A percentile compares a stretch with the other conserved stretches of the same genome.
Conservation (phyloP, 2,888 invertebrate species). For the Phyllotreta striolata region DNA sequence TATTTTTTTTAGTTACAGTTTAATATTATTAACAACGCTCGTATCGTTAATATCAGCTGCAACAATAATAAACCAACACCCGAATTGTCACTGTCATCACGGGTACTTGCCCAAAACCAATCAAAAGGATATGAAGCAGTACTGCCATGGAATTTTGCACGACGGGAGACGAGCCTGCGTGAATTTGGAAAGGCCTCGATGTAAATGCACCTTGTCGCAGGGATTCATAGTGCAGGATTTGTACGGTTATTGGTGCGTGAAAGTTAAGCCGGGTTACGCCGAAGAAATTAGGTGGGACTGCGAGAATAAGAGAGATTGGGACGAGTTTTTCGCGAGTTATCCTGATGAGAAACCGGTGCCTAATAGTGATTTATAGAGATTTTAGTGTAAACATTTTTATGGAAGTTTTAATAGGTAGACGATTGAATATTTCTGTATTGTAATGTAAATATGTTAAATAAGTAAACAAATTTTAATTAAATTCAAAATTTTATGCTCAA, state of each 20-base stretch:
- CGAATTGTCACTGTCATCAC: conserved; percentile 16
- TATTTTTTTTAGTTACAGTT: conserved; percentile 1
- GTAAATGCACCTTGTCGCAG: conserved; percentile 21
- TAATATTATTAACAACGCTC: neutral
- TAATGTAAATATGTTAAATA: too few relatives aligned
- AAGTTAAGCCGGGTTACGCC: conserved; percentile 33
- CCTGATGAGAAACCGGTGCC: conserved; percentile 35
- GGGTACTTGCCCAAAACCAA: conserved; percentile 10
- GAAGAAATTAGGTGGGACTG: conserved; percentile 43
- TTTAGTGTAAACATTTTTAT: neutral
- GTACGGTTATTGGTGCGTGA: conserved; percentile 39
- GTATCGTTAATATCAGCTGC: neutral
- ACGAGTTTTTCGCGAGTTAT: conserved; percentile 37
- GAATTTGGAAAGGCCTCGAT: conserved; percentile 20
- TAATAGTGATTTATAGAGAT: conserved; percentile 17
- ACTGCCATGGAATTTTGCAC: conserved; percentile 23
- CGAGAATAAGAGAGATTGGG: conserved; percentile 46
- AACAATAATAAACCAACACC: conserved; percentile 9
- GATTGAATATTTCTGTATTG: too few relatives aligned
- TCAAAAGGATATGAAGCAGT: conserved; percentile 11
- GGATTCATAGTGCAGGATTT: conserved; percentile 25
- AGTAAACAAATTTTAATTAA: too few relatives aligned
- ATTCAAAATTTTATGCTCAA: too few relatives aligned
- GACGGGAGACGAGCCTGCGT: conserved; percentile 22
- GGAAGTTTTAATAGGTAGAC: too few relatives aligned